Base-by-base conservation (phyloP, 2,797 vertebrate genomes). In the Chelmon rostratus region DNA sequence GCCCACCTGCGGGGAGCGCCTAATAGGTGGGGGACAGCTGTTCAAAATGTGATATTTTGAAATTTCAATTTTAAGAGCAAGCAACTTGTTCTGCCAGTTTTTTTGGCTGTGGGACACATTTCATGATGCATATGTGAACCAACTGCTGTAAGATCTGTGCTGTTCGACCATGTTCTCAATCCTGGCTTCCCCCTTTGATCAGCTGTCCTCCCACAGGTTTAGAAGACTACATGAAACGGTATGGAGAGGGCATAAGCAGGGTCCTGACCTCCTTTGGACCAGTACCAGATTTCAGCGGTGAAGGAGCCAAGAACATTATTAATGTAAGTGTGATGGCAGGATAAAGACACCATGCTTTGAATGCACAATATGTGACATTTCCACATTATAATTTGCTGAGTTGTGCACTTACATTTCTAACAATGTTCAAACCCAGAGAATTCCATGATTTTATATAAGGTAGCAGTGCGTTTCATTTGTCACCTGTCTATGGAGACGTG, bases 211-310 rank as follows among this genome's bases (percentile, higher is more conserved):
- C 58, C 11, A 70, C 95, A 99, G 98, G 98, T 85, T 85, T 98
- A 79, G 86, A 94, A 37, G 96, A 95, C 93, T 99, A 99, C 44
- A 97, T 98, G 47, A 95, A 95, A 75, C 96, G 96, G 23, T 99
- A 99, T 13, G 88, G 93, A 1, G 95, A 94, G 53, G 96, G 97
- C 50, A 97, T 99, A 73, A 95, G 33, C 40, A 95, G 88, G 68
- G 94, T 99, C 72, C 92, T 98, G 75, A 93, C 79, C 73, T 95
- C 95, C 40, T 98, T 97, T 54, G 97, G 98, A n/a, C 95, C 97
- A 1, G 81, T 97, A 67, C 98, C 98, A 52, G 95, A 97, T 68
- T 99, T 99, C 92, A 94, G 88, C 4, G 93, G 95, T 7, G 94
- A 96, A 72, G 92, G 85, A 25, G 93, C 94, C 74, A 87, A 96